phyloP scores from a whole-genome alignment of 2,113 vertebrate species.

The Hippolais icterina region DNA sequence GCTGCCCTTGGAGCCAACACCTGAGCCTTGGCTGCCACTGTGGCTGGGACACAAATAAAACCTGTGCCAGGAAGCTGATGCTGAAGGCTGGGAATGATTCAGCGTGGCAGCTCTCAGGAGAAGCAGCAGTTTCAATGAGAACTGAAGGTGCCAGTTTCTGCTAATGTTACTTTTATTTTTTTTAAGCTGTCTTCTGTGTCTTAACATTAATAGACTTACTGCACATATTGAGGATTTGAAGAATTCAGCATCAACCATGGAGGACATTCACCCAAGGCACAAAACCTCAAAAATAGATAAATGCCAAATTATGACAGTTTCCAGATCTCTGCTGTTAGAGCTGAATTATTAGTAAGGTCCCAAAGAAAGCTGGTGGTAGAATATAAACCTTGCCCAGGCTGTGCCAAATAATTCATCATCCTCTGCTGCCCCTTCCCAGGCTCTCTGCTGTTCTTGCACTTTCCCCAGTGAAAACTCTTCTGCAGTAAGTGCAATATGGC shows the following conservation, averaged over 20 bases:
- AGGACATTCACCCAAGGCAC: neutral
- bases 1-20: neutral
- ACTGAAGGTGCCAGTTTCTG: neutral
- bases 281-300: neutral
- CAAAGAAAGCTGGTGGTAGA: neutral
- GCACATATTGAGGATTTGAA: neutral
- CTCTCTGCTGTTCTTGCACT: neutral
- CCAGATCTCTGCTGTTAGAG: neutral
- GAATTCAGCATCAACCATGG: fast-evolving
- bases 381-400: neutral
- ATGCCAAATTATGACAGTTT: neutral
- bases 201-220: neutral
- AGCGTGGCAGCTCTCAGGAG: neutral
- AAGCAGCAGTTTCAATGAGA: neutral
- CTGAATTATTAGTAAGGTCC: neutral
- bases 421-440: neutral
- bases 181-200: neutral
- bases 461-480: neutral
- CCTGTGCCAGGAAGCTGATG: neutral
- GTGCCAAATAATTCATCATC: neutral
- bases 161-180: neutral
- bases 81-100: neutral
- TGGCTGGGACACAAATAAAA: neutral
- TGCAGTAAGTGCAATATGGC: neutral
- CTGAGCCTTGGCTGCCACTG: neutral